phyloP scores from a whole-genome alignment of 2,888 invertebrate genomes.

The Thymelicus lineola region DNA sequence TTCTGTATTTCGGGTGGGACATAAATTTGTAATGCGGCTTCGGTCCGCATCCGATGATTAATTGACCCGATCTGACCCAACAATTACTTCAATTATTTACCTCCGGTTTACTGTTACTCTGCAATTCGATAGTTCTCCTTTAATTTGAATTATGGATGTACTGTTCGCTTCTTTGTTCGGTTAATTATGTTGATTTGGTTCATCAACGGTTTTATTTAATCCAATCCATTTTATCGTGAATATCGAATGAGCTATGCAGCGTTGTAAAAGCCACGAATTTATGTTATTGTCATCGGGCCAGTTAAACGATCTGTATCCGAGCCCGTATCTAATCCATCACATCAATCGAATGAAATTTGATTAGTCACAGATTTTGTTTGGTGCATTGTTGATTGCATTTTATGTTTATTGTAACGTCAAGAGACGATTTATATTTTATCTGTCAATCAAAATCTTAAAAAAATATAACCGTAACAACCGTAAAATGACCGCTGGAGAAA shows the following conservation, averaged over 20 bases:
- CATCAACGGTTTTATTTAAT: constrained; percentile 38
- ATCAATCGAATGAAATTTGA: constrained; percentile 12
- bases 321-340: constrained; percentile 4
- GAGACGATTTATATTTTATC: no score
- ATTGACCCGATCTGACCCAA: constrained; percentile 80
- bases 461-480: no score
- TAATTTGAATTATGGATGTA: constrained; percentile 52
- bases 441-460: no score
- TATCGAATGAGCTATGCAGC: constrained; percentile 26
- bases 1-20: constrained; percentile 62
- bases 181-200: constrained; percentile 39
- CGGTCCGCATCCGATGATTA: constrained; percentile 74
- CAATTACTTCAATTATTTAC: constrained; percentile 83
- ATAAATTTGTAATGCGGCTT: constrained; percentile 72
- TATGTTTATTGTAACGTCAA: background rate
- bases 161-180: constrained; percentile 38
- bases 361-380: constrained; percentile 2
- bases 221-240: constrained; percentile 26
- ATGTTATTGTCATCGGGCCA: constrained; percentile 20
- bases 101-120: constrained; percentile 68
- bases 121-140: constrained; percentile 56
- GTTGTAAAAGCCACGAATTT: constrained; percentile 24
- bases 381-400: background rate
- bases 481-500: no score
- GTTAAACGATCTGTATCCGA: constrained; percentile 8